Evolutionary conservation across 2,797 vertebrate genomes (phyloP).

Genomic region (Taeniopygia guttata): DNA sequence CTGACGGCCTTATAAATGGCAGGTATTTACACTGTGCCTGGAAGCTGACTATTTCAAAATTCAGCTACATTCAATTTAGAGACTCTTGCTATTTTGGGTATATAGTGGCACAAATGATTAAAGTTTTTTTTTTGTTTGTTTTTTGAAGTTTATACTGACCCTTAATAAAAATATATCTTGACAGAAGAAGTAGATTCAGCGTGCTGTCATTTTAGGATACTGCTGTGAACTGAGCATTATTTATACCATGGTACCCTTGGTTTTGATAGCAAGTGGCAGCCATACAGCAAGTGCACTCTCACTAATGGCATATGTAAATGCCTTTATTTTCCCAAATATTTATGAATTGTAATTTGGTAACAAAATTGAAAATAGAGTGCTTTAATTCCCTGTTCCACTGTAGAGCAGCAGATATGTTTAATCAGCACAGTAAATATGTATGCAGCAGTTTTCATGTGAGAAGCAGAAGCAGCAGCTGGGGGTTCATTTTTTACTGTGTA

Average conservation of each 20-base stretch:
- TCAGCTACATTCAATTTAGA: neutral
- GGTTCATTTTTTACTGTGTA: neutral
- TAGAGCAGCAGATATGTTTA: neutral
- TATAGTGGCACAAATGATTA: neutral
- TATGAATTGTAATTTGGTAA: conserved; percentile 26
- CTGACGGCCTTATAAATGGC: neutral
- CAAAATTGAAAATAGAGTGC: neutral
- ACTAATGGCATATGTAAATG: neutral
- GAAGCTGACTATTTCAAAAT: neutral
- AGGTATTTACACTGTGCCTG: conserved; percentile 8
- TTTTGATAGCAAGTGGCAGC: neutral
- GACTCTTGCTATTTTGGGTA: neutral
- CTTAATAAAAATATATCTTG: conserved; percentile 44
- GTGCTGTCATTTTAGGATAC: neutral
- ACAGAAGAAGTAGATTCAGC: neutral
- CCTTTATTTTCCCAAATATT: conserved; percentile 23
- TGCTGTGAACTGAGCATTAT: neutral
- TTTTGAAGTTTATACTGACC: conserved; percentile 21
- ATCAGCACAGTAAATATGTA: neutral
- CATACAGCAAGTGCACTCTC: neutral
- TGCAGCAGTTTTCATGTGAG: neutral
- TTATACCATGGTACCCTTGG: neutral
- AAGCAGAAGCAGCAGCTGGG: neutral
- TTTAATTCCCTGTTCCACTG: neutral
- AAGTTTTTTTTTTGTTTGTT: neutral